Base-by-base conservation (phyloP, 1,140 invertebrate species). In the Drosophila triauraria region DNA sequence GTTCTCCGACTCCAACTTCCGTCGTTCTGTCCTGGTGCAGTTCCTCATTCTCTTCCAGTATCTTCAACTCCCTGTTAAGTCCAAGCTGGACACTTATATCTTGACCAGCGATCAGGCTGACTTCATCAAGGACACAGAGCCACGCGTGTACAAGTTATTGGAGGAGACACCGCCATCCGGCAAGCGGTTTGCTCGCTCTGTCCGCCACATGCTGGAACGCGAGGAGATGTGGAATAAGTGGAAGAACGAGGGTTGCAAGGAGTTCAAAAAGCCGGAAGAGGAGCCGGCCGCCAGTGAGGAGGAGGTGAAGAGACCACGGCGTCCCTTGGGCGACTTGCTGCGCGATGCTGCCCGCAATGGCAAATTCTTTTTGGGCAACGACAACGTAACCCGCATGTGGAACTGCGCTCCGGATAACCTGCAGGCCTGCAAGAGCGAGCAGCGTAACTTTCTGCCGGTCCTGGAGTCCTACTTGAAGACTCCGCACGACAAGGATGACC, bases 11-110 rank as follows among this genome's bases (percentile, higher is more conserved):
- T 97, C 97, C 0, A 99, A 99, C 93, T 99, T 99, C 92, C 94
- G 99, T 46, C 95, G 99, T 92, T 98, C 97, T 92, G 96, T 99
- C 25, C 94, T 99, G 9, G 94, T 99, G 61, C 99, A 99, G 93
- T 98, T 99, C 93, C 94, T 99, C 4, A 99, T 99, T 91, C 93
- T 99, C 17, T 98, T 99, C 92, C 98, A 99, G 91, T 99, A 99
- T 94, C 95, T 99, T 32, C 96, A 96, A 60, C 95, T 96, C 42
- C 95, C 95, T 64, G 97, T 99, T 3, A 99, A 99, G 93, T 99
- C 99, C 93, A 99, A 99, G 95, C 95, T 95, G 97, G 96, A 98
- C 86, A 95, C 94, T 15, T 96, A 96, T 80, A 96, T 96, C 71
- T 92, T 99, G 48, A 97, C 96, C 84, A 94, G 95, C 10, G 97